phyloP scores from a whole-genome alignment of 53 echinoderm and acorn worm genomes.

The Pentamera pediparva region DNA sequence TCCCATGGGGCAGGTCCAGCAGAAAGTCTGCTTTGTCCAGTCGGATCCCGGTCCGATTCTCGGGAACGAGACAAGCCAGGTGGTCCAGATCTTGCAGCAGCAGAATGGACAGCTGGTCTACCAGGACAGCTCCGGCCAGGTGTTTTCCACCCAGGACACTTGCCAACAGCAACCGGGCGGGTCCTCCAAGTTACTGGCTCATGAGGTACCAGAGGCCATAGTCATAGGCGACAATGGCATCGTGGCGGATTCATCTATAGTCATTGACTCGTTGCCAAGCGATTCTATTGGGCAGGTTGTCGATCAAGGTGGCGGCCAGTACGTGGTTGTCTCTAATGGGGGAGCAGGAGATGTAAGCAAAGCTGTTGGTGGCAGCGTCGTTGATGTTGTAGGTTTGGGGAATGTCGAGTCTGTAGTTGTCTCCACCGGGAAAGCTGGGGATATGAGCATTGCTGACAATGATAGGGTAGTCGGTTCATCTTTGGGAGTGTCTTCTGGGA shows the following conservation, averaged over 20 bases:
- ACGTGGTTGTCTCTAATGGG: no score
- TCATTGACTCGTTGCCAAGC: no score
- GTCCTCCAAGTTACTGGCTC: background rate
- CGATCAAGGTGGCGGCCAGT: background rate
- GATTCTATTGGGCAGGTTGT: no score
- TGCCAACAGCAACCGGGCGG: background rate
- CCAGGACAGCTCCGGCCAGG: slow-evolving; percentile 16
- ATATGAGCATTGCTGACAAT: no score
- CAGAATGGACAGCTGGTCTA: slow-evolving; percentile 26
- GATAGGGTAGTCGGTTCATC: no score
- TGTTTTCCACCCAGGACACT: slow-evolving; percentile 11
- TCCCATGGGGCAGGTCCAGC: slow-evolving; percentile 5
- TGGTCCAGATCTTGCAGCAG: slow-evolving; percentile 16
- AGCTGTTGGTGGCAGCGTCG: no score
- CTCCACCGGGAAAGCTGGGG: no score
- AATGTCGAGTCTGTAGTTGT: no score
- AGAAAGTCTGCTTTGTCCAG: slow-evolving; percentile 19
- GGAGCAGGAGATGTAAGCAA: no score
- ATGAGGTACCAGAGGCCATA: slow-evolving; percentile 13
- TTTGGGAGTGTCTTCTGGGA: no score
- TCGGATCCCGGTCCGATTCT: background rate
- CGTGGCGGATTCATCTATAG: no score
- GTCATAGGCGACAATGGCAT: background rate
- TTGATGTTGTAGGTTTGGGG: no score
- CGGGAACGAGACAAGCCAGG: slow-evolving; percentile 2